Evolutionary conservation across 2,797 vertebrate genomes (phyloP).

Genomic region (Amazona ochrocephala): DNA sequence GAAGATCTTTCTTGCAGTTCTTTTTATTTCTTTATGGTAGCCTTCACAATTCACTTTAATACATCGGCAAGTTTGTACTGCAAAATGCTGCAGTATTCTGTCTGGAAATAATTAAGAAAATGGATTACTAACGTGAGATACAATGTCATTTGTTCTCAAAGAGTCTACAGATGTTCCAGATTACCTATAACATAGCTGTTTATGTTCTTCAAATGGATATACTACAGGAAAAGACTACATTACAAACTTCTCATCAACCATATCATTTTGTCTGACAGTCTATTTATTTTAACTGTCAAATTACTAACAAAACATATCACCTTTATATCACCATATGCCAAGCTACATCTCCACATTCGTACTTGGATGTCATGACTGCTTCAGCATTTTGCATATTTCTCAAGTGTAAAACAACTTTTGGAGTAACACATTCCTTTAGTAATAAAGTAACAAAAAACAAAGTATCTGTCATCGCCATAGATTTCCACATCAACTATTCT

Average conservation of each 20-base stretch:
- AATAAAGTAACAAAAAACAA: not conserved
- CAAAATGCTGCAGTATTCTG: not conserved
- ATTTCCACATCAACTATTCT: not conserved
- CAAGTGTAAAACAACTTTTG: not conserved
- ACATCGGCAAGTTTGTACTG: not conserved
- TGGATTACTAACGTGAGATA: not conserved
- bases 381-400: constrained; percentile 33
- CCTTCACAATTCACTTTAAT: not conserved
- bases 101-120: not conserved
- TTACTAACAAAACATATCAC: constrained; percentile 44
- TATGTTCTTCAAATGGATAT: not conserved
- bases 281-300: constrained; percentile 65
- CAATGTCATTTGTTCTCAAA: not conserved
- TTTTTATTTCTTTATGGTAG: not conserved
- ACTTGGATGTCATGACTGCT: constrained; percentile 27
- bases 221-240: not conserved
- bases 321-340: constrained; percentile 18
- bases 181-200: not conserved
- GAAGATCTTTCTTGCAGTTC: not conserved
- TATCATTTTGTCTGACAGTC: constrained; percentile 6
- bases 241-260: not conserved
- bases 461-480: not conserved
- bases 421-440: not conserved
- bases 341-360: constrained; percentile 13
- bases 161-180: not conserved